Evolutionary conservation across 2,888 invertebrate genomes (phyloP), one percentile per base, ranked within the genome.

Genomic region (Lasioglossum oenotherae): DNA sequence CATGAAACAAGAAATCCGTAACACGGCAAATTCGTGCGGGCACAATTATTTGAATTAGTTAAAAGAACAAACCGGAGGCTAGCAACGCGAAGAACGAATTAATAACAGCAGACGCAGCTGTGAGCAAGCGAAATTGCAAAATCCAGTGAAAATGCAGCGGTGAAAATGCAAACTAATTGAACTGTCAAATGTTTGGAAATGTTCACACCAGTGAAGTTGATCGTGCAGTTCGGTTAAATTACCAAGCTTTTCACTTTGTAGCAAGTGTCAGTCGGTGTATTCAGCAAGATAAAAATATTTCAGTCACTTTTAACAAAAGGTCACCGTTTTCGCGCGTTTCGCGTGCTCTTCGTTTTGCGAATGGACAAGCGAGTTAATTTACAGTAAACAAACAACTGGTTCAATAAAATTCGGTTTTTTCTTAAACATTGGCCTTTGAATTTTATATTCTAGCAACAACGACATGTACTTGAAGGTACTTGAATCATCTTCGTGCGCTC

Each of bases 121-220:
- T 6, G 67, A 35, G 19, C 35, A 16, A 67, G 67, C 4, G 23
- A 35, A 67, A 67, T 35, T 67, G 35, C 67, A n/a, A n/a, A n/a
- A n/a, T n/a, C n/a, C n/a, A n/a, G n/a, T n/a, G n/a, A n/a, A n/a
- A n/a, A n/a, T n/a, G n/a, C 67, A 35, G 10, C 31, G 67, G 35
- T 67, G 35, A 31, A 67, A 67, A 67, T 67, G 35, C 67, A 23
- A 67, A 67, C 67, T 35, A 67, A 67, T 67, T 67, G 67, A 67
- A 35, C 67, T 67, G 67, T 67, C 67, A 67, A 67, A 67, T 67
- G 23, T 67, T 67, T 67, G 67, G 67, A 67, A 67, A 67, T 67
- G 67, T 67, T 35, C 35, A 23, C 67, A 67, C 35, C 31, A 4
- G 35, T 31, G 31, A 67, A 67, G 35, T 67, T 35, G 67, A 35